A percentile compares a stretch with the other conserved stretches of the same genome.
Evolutionary conservation across 2,797 vertebrate genomes (phyloP).

Genomic region (Nannoperca obscura): DNA sequence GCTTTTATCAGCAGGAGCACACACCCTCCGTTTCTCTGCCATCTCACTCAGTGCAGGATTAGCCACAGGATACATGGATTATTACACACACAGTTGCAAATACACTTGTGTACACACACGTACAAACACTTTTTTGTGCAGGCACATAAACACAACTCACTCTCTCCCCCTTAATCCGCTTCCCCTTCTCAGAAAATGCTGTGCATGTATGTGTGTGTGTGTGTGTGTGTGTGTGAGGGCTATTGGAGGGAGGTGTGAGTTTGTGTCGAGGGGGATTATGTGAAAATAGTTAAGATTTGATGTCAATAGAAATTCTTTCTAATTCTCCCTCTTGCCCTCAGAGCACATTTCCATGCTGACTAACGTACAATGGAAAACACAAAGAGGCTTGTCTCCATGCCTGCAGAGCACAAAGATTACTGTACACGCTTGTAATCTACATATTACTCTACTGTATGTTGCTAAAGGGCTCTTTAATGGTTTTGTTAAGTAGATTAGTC

Average conservation of each 20-base stretch:
- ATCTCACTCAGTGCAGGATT: slow-evolving; percentile 65
- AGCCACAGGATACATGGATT: slow-evolving; percentile 69
- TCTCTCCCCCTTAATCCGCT: slow-evolving; percentile 28
- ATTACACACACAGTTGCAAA: slow-evolving; percentile 41
- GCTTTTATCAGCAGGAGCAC: slow-evolving; percentile 71
- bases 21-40: slow-evolving; percentile 54
- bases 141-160: background rate
- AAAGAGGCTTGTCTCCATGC: slow-evolving; percentile 69
- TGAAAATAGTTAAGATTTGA: slow-evolving; percentile 78
- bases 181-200: slow-evolving; percentile 11
- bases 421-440: slow-evolving; percentile 64
- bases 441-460: slow-evolving; percentile 61
- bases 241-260: slow-evolving; percentile 33
- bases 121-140: slow-evolving; percentile 6
- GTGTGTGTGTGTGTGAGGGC: background rate
- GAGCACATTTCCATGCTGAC: slow-evolving; percentile 73
- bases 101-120: slow-evolving; percentile 23
- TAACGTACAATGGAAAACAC: slow-evolving; percentile 71
- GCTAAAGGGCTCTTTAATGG: slow-evolving; percentile 65
- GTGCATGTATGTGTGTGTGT: background rate
- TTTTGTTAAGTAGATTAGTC: slow-evolving; percentile 73
- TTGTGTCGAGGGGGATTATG: slow-evolving; percentile 71
- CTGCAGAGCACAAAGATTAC: slow-evolving; percentile 66
- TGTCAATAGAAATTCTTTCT: slow-evolving; percentile 75
- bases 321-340: slow-evolving; percentile 70